Evolutionary conservation across 2,888 invertebrate species (phyloP), one percentile per base, ranked within the genome.

Genomic region (Nipponacmea schrenckii): DNA sequence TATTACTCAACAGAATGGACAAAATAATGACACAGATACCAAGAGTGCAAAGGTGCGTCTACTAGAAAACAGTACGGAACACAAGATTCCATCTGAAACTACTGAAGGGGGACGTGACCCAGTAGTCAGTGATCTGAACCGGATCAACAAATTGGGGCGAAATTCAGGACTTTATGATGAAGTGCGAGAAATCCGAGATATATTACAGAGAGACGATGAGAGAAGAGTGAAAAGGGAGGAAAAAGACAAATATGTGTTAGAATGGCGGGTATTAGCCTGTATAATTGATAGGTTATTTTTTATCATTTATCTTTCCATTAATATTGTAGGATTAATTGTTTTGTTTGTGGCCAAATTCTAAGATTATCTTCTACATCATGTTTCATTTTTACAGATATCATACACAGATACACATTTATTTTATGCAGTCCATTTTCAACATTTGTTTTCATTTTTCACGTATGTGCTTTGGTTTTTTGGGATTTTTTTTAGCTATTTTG

Each of bases 191-290:
- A 86, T 88, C 27, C 75, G 84, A 56, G 83, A 85, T 31, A 81
- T 87, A 64, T 73, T 86, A 71, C 82, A 82, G 67, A 80, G 80
- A 17, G 77, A 85, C 67, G 77, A 79, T 63, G 84, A 84, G 15
- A 81, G 83, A 68, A 84, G 85, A 70, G 76, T 75, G 7, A 77
- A 77, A 31, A 75, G 77, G 27, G 86, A 85, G 67, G 74, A 77
- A 24, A 80, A 80, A 64, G 83, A 85, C 44, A 81, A 81, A 68
- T 78, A 79, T 48, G 69, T 85, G 14, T 69, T 82, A 45, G 87
- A 87, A 67, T 87, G 87, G 87, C 79, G 83, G 68, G 79, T 85
- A 20, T 84, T 87, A 56, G 85, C 85, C 48, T 83, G 85, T 70
- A 81, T 86, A 17, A 83, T 86, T 0, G 87, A 86, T 69, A 74